Percentiles rank a stretch among this genome's conserved stretches.
Conservation (phyloP, 1,140 invertebrate genomes). For the Cepaea nemoralis region DNA sequence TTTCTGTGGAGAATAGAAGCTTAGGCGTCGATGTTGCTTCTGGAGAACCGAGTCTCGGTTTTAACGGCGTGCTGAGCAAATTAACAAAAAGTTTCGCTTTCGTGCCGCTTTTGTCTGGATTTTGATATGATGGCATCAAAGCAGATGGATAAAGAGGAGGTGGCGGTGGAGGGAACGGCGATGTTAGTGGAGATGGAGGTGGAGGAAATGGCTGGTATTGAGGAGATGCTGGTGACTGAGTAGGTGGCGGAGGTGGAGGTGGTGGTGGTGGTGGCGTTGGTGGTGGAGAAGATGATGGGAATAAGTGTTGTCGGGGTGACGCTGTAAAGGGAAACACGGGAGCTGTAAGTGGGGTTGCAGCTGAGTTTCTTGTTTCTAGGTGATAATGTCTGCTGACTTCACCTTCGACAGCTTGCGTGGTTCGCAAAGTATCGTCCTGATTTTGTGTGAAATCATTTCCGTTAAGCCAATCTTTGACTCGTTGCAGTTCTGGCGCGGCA, state of each 20-base stretch:
- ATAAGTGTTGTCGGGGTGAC: no score
- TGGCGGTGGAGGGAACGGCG: not conserved
- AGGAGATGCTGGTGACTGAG: not conserved
- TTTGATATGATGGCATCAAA: not conserved
- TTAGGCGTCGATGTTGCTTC: not conserved
- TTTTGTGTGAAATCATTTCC: constrained; percentile 22
- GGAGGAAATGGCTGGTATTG: not conserved
- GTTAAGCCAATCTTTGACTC: constrained; percentile 28
- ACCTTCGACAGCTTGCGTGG: not conserved
- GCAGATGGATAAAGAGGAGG: not conserved
- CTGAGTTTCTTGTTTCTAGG: not conserved
- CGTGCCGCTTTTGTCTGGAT: not conserved
- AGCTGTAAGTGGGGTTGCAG: no score
- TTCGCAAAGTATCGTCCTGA: not conserved
- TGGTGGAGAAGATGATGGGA: no score
- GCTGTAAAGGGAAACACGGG: no score
- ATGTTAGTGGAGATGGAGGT: not conserved
- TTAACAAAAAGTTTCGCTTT: not conserved
- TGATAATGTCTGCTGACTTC: not conserved
- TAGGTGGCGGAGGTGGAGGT: not conserved
- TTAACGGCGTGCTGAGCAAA: not conserved
- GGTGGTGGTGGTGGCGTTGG: not conserved
- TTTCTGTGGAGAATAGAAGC: not conserved
- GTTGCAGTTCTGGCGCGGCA: constrained; percentile 13
- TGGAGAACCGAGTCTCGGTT: not conserved